A percentile compares a stretch with the other conserved stretches of the same genome.
These are phyloP conservation scores for Corythornis leucogaster DNA, from an alignment of 2,797 vertebrate genomes.

Conservation along the genomic window DNA sequence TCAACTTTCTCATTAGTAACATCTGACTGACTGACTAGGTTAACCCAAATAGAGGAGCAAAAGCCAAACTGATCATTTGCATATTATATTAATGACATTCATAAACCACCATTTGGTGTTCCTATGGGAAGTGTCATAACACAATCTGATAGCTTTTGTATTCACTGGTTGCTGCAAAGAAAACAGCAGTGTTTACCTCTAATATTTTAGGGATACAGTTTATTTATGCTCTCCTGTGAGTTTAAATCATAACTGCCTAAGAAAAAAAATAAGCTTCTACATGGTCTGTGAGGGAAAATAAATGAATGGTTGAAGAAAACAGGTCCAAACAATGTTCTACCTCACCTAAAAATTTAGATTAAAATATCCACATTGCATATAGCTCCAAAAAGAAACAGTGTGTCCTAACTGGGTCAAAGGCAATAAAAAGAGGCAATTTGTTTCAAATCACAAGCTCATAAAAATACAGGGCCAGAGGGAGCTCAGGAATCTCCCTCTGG, in stretches of 20 bases:
- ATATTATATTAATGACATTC: conserved; percentile 71
- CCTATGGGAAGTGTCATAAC: conserved; percentile 46
- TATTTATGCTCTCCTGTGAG: neutral
- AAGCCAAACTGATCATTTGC: conserved; percentile 61
- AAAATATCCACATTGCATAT: neutral
- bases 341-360: neutral
- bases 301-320: neutral
- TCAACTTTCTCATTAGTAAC: conserved; percentile 50
- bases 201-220: neutral
- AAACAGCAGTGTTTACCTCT: neutral
- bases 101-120: conserved; percentile 55
- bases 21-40: conserved; percentile 59
- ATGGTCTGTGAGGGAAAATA: neutral
- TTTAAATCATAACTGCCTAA: neutral
- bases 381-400: neutral
- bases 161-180: conserved; percentile 27
- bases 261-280: neutral
- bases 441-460: neutral
- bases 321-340: neutral
- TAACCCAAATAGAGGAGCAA: conserved; percentile 33
- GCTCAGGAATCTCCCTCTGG: neutral
- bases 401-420: neutral
- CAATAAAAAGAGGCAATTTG: neutral
- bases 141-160: conserved; percentile 24
- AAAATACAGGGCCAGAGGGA: neutral